Evolutionary conservation across 2,888 invertebrate genomes (phyloP).

Genomic region (Drosophila hamatofila): DNA sequence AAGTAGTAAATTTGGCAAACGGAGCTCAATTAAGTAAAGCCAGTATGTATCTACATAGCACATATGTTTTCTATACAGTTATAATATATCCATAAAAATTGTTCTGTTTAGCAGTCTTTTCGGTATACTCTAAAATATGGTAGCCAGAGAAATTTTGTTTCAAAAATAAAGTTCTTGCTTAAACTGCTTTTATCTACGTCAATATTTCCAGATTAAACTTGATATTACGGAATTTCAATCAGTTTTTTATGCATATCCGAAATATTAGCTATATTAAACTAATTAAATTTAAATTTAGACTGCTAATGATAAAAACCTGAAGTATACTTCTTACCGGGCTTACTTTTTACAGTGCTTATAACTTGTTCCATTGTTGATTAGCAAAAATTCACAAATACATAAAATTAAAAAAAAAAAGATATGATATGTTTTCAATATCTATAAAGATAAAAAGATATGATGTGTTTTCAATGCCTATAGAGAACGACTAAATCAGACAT

Average conservation of each 20-base stretch:
- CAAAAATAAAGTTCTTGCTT: neutral
- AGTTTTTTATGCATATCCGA: neutral
- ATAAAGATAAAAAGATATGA: too few species aligned
- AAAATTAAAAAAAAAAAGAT: neutral
- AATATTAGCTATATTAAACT: slow-evolving; percentile 1
- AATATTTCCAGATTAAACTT: neutral
- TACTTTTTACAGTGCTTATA: neutral
- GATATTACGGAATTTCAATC: neutral
- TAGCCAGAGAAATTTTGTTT: neutral
- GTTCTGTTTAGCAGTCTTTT: too few species aligned
- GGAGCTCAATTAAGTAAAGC: too few species aligned
- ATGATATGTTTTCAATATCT: too few species aligned
- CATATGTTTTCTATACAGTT: too few species aligned
- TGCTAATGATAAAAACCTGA: neutral
- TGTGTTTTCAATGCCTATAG: too few species aligned
- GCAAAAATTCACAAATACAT: neutral
- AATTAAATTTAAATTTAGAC: neutral
- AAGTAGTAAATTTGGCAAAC: too few species aligned
- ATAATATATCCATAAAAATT: too few species aligned
- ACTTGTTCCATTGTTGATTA: neutral
- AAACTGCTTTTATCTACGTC: neutral
- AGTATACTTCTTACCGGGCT: neutral
- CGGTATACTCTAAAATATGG: neutral
- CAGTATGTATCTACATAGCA: too few species aligned
- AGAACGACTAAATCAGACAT: too few species aligned